Percentiles rank a stretch among this genome's conserved stretches.
phyloP scores from a whole-genome alignment of 2,797 vertebrate species.

The Falco novaeseelandiae region DNA sequence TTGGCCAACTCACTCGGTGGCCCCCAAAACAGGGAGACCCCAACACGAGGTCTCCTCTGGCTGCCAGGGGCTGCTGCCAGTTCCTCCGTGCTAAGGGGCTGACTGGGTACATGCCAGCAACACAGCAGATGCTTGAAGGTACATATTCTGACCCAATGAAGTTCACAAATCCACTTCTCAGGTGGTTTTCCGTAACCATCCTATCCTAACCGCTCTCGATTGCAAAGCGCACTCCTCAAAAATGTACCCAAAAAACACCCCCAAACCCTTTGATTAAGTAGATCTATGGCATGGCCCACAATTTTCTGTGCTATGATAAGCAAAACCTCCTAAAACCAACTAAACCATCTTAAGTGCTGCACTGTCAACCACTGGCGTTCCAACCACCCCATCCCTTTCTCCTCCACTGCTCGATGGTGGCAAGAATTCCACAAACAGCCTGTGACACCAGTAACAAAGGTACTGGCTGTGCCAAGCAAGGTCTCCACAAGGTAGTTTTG shows the following conservation, averaged over 20 bases:
- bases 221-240: background rate
- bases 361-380: rapidly evolving
- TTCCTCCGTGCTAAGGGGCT: rapidly evolving
- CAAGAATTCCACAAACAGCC: background rate
- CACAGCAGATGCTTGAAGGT: rapidly evolving
- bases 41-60: too few species aligned
- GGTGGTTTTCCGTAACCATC: background rate
- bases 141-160: rapidly evolving
- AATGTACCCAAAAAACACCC: background rate
- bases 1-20: background rate
- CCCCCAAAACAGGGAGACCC: background rate
- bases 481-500: background rate
- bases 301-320: background rate
- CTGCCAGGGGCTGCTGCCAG: too few species aligned
- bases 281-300: background rate
- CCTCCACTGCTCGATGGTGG: rapidly evolving
- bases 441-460: rapidly evolving
- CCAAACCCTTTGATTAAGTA: too few species aligned
- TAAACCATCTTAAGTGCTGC: rapidly evolving
- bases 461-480: background rate
- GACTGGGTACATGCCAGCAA: background rate
- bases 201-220: background rate
- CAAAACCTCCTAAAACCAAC: background rate
- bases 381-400: background rate
- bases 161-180: background rate